A percentile compares a stretch with the other conserved stretches of the same genome.
phyloP scores from a whole-genome alignment of 2,888 invertebrate genomes.

The Agrilus mali region DNA sequence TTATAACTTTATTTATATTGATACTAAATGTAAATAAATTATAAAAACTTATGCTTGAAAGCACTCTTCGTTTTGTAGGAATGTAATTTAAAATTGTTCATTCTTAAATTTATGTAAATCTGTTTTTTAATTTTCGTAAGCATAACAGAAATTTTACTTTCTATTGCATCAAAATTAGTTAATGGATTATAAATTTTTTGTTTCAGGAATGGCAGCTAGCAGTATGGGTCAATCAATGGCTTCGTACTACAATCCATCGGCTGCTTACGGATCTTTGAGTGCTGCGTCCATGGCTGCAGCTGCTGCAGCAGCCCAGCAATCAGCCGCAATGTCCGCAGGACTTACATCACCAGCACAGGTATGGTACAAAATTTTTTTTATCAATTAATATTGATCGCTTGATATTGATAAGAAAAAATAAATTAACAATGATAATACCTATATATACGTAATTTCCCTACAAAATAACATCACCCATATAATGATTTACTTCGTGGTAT shows the following conservation, averaged over 20 bases:
- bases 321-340: slow-evolving; percentile 59
- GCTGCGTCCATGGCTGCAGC: slow-evolving; percentile 62
- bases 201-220: slow-evolving; percentile 54
- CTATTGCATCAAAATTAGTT: not conserved
- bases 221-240: slow-evolving; percentile 60
- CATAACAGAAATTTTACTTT: not conserved
- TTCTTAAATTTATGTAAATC: no score
- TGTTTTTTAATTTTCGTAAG: no score
- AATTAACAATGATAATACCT: no score
- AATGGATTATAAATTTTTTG: slow-evolving; percentile 11
- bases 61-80: no score
- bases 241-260: slow-evolving; percentile 53
- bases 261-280: slow-evolving; percentile 59
- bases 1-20: no score
- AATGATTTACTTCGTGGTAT: no score
- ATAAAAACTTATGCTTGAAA: no score
- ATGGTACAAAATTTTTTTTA: not conserved
- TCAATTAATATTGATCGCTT: not conserved
- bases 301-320: slow-evolving; percentile 59
- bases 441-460: no score
- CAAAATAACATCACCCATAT: no score
- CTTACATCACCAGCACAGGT: slow-evolving; percentile 56
- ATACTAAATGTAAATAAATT: no score
- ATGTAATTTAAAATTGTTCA: no score
- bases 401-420: no score